Percentiles rank a stretch among this genome's conserved stretches.
Evolutionary conservation across 2,113 vertebrate genomes (phyloP).

Genomic region (Merops nubicus): DNA sequence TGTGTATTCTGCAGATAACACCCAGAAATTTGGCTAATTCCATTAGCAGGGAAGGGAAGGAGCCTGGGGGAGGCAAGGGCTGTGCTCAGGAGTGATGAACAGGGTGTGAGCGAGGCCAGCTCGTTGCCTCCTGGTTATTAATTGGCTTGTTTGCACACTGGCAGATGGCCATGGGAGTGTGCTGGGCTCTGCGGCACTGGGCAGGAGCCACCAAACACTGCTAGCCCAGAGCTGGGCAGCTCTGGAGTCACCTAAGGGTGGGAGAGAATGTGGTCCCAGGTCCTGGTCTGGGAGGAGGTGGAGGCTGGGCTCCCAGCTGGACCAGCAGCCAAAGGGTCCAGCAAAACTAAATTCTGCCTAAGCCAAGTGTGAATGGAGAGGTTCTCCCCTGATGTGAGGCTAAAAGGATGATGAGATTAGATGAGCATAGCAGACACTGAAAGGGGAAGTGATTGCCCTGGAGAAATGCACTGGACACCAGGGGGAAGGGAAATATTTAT

Average conservation of each 20-base stretch:
- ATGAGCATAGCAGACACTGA: neutral
- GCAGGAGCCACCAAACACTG: neutral
- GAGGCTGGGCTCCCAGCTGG: rapidly evolving
- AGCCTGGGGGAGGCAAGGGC: rapidly evolving
- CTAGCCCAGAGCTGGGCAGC: rapidly evolving
- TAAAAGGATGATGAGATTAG: neutral
- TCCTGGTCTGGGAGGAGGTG: neutral
- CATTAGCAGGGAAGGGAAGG: neutral
- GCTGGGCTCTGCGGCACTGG: neutral
- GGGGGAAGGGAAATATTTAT: neutral
- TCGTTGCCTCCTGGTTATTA: neutral
- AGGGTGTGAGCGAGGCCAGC: neutral
- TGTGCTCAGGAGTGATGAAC: neutral
- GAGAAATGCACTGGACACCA: rapidly evolving
- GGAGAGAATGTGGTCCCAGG: rapidly evolving
- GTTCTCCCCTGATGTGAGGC: neutral
- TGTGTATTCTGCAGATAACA: neutral
- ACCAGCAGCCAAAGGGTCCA: neutral
- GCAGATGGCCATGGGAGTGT: rapidly evolving
- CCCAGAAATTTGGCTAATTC: neutral
- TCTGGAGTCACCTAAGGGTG: rapidly evolving
- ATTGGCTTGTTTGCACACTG: rapidly evolving
- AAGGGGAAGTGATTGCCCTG: neutral
- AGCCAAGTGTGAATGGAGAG: neutral
- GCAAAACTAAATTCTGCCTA: neutral